A percentile compares a stretch with the other conserved stretches of the same genome.
Evolutionary conservation across 2,888 invertebrate species (phyloP).

Genomic region (Folsomia candida): DNA sequence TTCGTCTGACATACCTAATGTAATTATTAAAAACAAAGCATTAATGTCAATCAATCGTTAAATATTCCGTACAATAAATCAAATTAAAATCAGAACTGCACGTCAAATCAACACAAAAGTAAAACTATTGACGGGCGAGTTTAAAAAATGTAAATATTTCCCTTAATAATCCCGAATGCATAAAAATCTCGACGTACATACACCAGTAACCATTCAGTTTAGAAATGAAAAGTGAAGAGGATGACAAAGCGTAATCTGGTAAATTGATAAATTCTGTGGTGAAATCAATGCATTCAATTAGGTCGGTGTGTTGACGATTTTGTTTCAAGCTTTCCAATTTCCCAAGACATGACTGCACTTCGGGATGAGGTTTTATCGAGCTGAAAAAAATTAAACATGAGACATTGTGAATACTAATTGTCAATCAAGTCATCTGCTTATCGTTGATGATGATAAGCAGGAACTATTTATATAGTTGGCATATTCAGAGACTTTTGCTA

Average conservation of each 20-base stretch:
- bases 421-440: no score
- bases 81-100: no score
- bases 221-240: conserved; percentile 41
- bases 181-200: conserved; percentile 41
- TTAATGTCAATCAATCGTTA: no score
- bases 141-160: no score
- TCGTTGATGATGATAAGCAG: no score
- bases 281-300: conserved; percentile 55
- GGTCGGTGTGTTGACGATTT: conserved; percentile 57
- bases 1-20: no score
- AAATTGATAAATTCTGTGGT: conserved; percentile 53
- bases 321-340: conserved; percentile 54
- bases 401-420: background rate
- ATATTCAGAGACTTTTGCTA: no score
- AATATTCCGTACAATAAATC: background rate
- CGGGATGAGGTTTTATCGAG: conserved; percentile 39
- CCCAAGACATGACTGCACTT: conserved; percentile 53
- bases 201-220: conserved; percentile 46
- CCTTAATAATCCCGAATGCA: conserved; percentile 12
- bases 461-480: no score
- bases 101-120: no score
- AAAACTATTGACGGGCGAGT: background rate
- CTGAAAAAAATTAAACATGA: background rate
- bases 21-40: no score
- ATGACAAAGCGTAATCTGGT: conserved; percentile 43